phyloP scores from a whole-genome alignment of 2,888 invertebrate genomes.

The Lymantria dispar region DNA sequence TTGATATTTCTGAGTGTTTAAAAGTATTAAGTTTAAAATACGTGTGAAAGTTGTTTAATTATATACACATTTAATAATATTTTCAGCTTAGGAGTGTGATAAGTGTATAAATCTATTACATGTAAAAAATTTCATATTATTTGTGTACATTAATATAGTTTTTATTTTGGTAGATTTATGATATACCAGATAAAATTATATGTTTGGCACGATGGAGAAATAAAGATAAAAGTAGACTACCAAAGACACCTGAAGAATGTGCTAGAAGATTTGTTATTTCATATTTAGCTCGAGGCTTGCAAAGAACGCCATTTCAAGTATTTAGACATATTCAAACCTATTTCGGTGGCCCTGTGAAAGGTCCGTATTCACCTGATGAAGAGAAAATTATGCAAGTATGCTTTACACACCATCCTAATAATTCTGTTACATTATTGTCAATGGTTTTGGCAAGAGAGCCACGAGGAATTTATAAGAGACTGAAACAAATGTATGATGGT shows the following conservation, averaged over 20 bases:
- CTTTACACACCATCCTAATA: slow-evolving; percentile 46
- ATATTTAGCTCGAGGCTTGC: slow-evolving; percentile 56
- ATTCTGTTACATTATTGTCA: slow-evolving; percentile 44
- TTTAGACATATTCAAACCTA: slow-evolving; percentile 47
- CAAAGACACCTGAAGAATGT: slow-evolving; percentile 44
- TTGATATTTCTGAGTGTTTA: no score
- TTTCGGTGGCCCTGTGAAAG: slow-evolving; percentile 43
- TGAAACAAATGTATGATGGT: slow-evolving; percentile 41
- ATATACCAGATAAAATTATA: slow-evolving; percentile 56
- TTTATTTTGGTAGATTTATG: slow-evolving; percentile 42
- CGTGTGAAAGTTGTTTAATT: no score
- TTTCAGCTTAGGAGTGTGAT: no score
- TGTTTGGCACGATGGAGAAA: slow-evolving; percentile 62
- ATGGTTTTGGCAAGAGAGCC: slow-evolving; percentile 53
- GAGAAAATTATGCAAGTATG: slow-evolving; percentile 62
- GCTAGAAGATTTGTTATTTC: slow-evolving; percentile 54
- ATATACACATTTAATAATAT: no score
- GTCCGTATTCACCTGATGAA: slow-evolving; percentile 48
- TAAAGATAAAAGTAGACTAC: slow-evolving; percentile 37
- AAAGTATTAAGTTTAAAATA: no score
- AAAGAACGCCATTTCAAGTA: slow-evolving; percentile 61
- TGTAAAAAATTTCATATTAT: no score
- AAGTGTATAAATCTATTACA: no score
- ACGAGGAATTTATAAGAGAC: slow-evolving; percentile 53
- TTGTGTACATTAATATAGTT: no score